Conservation (phyloP, 2,113 vertebrate genomes). For the Podiceps cristatus region DNA sequence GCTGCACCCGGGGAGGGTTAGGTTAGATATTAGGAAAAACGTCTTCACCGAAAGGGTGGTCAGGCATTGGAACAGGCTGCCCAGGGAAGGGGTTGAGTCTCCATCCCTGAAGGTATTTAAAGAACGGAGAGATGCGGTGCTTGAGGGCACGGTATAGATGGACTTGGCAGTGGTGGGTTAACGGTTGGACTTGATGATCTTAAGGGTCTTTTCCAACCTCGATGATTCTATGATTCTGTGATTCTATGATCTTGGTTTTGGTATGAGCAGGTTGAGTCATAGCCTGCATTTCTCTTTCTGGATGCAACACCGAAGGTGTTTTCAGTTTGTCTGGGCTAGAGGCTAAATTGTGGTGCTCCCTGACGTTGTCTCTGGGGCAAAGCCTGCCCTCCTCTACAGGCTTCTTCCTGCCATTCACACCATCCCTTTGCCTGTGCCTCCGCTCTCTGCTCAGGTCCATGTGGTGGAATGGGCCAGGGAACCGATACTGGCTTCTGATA, state of each 20-base stretch:
- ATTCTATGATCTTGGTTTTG: background rate
- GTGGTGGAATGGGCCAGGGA: accelerated
- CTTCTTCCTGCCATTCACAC: background rate
- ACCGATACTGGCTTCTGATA: background rate
- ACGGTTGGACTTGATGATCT: no score
- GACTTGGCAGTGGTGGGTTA: no score
- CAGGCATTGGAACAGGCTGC: no score
- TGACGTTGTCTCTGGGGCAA: accelerated
- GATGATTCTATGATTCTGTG: no score
- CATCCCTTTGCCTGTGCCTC: background rate
- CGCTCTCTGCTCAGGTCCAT: background rate
- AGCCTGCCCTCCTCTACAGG: background rate
- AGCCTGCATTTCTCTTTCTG: background rate
- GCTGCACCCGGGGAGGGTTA: no score
- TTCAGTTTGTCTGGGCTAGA: background rate
- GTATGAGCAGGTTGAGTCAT: background rate
- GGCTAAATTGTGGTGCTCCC: background rate
- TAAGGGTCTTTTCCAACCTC: no score
- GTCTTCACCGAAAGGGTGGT: no score
- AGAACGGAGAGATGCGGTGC: no score
- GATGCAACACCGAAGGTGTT: background rate
- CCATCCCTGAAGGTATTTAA: no score
- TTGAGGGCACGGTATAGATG: no score
- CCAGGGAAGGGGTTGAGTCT: no score
- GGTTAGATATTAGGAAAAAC: no score